These are phyloP conservation scores for Carassius gibelio DNA, from an alignment of 2,113 vertebrate genomes.

Conservation along the genomic window DNA sequence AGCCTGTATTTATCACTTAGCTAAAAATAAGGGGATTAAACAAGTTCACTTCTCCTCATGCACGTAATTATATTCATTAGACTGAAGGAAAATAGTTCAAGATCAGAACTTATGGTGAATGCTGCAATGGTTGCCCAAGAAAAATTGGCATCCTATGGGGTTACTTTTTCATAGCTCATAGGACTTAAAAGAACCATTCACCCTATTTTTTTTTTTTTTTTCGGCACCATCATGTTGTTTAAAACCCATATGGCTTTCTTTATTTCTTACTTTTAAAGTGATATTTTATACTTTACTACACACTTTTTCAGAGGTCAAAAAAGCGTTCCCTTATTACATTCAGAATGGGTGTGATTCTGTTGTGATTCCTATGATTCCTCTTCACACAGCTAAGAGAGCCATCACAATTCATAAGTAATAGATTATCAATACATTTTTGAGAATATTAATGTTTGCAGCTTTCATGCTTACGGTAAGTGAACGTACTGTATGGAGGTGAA, in stretches of 20 bases:
- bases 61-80: constrained; percentile 19
- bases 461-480: background rate
- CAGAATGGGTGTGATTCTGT: background rate
- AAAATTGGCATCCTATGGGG: background rate
- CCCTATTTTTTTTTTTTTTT: background rate
- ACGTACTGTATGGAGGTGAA: background rate
- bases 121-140: background rate
- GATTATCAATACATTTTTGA: constrained; percentile 29
- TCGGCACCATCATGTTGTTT: background rate
- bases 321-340: background rate
- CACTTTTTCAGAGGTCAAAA: background rate
- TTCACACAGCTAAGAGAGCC: constrained; percentile 1
- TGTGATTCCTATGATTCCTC: background rate
- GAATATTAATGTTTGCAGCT: constrained; percentile 14
- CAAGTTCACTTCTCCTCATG: background rate
- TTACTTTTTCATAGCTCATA: background rate
- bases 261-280: background rate
- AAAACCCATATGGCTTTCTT: background rate
- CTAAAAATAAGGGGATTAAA: constrained; percentile 26
- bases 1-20: background rate
- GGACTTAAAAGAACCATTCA: background rate
- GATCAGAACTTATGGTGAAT: background rate
- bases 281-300: background rate
- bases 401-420: constrained; percentile 17
- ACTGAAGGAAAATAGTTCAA: background rate